Evolutionary conservation across 2,113 vertebrate genomes (phyloP).

Genomic region (Bubo scandiacus): DNA sequence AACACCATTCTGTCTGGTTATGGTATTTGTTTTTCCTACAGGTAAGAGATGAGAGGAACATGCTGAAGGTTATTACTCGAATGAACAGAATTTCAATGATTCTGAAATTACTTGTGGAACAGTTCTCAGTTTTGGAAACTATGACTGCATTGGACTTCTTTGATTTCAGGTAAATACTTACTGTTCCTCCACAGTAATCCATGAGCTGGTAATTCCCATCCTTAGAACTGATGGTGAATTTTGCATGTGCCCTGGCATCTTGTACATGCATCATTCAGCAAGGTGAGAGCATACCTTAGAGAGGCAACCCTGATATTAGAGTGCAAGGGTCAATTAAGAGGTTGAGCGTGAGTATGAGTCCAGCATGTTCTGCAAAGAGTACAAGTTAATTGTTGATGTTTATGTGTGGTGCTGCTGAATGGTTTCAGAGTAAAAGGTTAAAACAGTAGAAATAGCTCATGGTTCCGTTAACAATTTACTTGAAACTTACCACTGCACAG

Average conservation of each 20-base stretch:
- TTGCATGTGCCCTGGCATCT: background rate
- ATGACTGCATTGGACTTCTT: constrained; percentile 97
- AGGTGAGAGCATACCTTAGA: background rate
- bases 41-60: constrained; percentile 93
- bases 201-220: background rate
- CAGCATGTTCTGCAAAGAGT: background rate
- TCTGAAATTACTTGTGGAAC: constrained; percentile 88
- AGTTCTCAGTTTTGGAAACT: constrained; percentile 92
- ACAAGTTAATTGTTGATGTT: background rate
- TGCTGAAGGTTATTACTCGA: constrained; percentile 92
- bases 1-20: background rate
- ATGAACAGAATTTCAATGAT: constrained; percentile 90
- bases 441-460: background rate
- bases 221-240: background rate
- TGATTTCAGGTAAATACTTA: constrained; percentile 85
- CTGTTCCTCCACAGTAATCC: background rate
- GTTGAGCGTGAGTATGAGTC: background rate
- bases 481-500: background rate
- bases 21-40: constrained; percentile 24
- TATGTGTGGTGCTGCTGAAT: background rate
- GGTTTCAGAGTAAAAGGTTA: background rate
- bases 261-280: background rate
- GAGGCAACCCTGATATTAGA: background rate
- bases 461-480: background rate
- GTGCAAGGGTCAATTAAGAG: background rate